Conservation (phyloP, 2,888 invertebrate species). For the Ypsolopha scabrella region DNA sequence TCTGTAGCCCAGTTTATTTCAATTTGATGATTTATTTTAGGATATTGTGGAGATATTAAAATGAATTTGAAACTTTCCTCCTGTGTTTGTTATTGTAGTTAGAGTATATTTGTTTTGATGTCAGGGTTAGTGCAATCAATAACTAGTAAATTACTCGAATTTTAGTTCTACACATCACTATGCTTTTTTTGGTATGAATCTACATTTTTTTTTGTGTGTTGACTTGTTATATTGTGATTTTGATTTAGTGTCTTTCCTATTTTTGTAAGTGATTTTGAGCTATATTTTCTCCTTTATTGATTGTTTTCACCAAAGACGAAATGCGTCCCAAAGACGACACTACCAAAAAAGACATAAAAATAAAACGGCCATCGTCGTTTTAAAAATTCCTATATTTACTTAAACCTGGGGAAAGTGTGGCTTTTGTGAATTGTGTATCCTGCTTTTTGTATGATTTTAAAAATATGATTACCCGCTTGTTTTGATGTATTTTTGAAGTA, state of each 20-base stretch:
- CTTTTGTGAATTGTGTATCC: conserved; percentile 13
- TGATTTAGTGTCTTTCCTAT: conserved; percentile 16
- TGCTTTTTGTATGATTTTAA: conserved; percentile 28
- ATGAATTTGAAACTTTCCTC: conserved; percentile 64
- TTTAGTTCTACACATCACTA: conserved; percentile 10
- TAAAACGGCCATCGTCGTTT: conserved; percentile 14
- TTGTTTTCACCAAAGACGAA: conserved; percentile 43
- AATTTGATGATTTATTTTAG: conserved; percentile 53
- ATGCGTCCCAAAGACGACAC: conserved; percentile 43
- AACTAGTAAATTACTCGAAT: conserved; percentile 9
- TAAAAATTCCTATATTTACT: conserved; percentile 44
- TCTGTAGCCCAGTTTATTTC: conserved; percentile 41
- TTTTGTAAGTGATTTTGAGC: conserved; percentile 30
- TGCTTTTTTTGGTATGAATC: neutral
- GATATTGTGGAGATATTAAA: conserved; percentile 66
- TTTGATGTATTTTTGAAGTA: conserved; percentile 56
- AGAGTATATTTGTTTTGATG: conserved; percentile 12
- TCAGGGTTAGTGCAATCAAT: conserved; percentile 16
- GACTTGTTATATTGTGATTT: conserved; percentile 6
- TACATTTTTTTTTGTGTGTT: conserved; percentile 3
- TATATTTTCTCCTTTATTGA: conserved; percentile 24
- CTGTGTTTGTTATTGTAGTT: conserved; percentile 51
- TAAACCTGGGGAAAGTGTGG: conserved; percentile 31
- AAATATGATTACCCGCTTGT: conserved; percentile 31
- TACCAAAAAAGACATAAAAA: conserved; percentile 47